A percentile compares a stretch with the other conserved stretches of the same genome.
phyloP scores from a whole-genome alignment of 2,797 vertebrate genomes.

The Lepus oiostolus region DNA sequence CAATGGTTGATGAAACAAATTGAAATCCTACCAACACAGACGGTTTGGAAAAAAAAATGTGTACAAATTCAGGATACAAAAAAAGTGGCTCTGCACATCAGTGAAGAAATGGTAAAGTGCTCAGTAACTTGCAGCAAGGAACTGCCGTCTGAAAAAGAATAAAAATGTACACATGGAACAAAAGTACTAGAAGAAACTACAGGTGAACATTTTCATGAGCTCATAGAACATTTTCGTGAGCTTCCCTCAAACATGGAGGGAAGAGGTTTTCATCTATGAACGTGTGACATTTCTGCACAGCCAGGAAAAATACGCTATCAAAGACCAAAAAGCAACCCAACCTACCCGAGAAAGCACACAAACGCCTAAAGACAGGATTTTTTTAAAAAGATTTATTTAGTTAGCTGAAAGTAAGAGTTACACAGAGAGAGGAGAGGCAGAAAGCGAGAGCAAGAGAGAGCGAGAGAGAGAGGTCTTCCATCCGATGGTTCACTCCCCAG shows the following conservation, averaged over 20 bases:
- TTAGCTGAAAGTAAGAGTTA: too few relatives aligned
- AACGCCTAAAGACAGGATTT: neutral
- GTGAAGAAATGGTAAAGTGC: conserved; percentile 20
- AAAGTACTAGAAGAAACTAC: conserved; percentile 9
- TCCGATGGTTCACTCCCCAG: too few relatives aligned
- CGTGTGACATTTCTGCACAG: neutral
- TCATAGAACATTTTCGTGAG: neutral
- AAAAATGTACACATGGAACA: neutral
- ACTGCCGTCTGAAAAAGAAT: conserved; percentile 35
- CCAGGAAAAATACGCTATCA: neutral
- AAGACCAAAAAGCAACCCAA: neutral
- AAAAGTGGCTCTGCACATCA: neutral
- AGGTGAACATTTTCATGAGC: conserved; percentile 29
- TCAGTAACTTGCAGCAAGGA: conserved; percentile 41
- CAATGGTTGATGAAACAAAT: neutral
- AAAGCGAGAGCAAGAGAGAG: too few relatives aligned
- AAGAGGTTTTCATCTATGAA: neutral
- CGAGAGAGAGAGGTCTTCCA: too few relatives aligned
- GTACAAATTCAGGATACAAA: neutral
- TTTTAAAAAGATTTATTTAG: too few relatives aligned
- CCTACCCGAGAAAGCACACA: neutral
- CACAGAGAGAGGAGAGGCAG: too few relatives aligned
- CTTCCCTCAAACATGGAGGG: neutral
- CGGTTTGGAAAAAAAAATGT: neutral
- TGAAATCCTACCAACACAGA: conserved; percentile 36